These are phyloP conservation scores for Halocaridina rubra DNA, from an alignment of 2,888 invertebrate genomes.

Conservation along the genomic window DNA sequence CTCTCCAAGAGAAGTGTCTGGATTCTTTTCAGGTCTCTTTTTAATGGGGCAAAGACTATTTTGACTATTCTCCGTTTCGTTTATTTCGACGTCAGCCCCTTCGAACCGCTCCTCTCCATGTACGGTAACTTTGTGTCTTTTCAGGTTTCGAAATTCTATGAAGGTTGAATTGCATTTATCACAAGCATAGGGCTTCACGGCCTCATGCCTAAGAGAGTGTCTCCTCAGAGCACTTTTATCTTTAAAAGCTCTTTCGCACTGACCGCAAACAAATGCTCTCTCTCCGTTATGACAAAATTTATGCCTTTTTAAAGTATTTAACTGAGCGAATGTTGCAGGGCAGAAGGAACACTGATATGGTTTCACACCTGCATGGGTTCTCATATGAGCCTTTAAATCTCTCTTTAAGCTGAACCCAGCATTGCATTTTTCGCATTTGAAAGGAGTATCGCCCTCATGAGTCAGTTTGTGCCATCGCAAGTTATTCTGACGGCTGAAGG, in stretches of 20 bases:
- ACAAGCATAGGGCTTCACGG: slow-evolving; percentile 46
- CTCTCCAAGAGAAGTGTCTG: slow-evolving; percentile 32
- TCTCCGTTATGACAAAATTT: slow-evolving; percentile 39
- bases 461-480: slow-evolving; percentile 61
- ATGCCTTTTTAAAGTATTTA: slow-evolving; percentile 45
- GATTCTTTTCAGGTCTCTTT: slow-evolving; percentile 4
- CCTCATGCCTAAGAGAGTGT: slow-evolving; percentile 53
- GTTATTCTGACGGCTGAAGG: slow-evolving; percentile 62
- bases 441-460: slow-evolving; percentile 57
- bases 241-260: slow-evolving; percentile 48
- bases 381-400: slow-evolving; percentile 60
- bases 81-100: slow-evolving; percentile 14
- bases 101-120: slow-evolving; percentile 56
- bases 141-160: slow-evolving; percentile 53
- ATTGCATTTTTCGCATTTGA: slow-evolving; percentile 56
- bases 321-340: slow-evolving; percentile 41
- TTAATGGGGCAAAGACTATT: slow-evolving; percentile 24
- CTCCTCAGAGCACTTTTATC: slow-evolving; percentile 55
- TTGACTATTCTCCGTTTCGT: slow-evolving; percentile 23
- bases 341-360: slow-evolving; percentile 47
- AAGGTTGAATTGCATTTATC: slow-evolving; percentile 52
- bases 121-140: slow-evolving; percentile 58
- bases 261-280: slow-evolving; percentile 44
- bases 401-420: slow-evolving; percentile 56
- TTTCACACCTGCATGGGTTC: slow-evolving; percentile 45